Conservation (phyloP, 2,888 invertebrate genomes). For the Oscheius sp. region DNA sequence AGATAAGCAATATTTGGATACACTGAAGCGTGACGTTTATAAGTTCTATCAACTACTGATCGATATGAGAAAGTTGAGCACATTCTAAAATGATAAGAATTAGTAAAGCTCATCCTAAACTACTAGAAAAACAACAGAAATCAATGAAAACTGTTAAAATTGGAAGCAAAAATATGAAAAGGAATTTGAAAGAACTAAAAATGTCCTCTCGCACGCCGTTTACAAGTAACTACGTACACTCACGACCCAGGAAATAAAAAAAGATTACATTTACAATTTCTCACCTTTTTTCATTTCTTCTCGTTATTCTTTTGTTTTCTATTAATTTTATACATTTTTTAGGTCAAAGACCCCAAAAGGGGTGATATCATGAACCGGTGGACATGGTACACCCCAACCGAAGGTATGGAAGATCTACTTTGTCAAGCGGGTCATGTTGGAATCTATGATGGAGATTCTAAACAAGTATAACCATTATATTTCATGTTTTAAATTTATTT, state of each 20-base stretch:
- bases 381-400: conserved; percentile 69
- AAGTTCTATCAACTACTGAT: conserved; percentile 54
- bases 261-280: too few relatives aligned
- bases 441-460: conserved; percentile 71
- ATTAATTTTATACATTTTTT: neutral
- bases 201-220: too few relatives aligned
- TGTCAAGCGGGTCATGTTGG: conserved; percentile 71
- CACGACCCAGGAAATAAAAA: too few relatives aligned
- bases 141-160: too few relatives aligned
- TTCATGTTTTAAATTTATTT: conserved; percentile 31
- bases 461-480: conserved; percentile 57
- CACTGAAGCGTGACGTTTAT: conserved; percentile 45
- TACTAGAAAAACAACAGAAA: neutral
- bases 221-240: too few relatives aligned
- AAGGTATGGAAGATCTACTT: conserved; percentile 71
- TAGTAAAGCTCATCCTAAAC: neutral
- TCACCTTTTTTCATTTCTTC: too few relatives aligned
- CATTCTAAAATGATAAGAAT: neutral
- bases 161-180: too few relatives aligned
- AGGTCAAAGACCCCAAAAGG: neutral
- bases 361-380: conserved; percentile 32
- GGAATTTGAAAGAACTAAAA: too few relatives aligned
- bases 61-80: conserved; percentile 42
- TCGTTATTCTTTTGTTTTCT: neutral
- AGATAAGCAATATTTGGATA: conserved; percentile 53